These are phyloP conservation scores for Cynaeus angustus DNA, from an alignment of 2,888 invertebrate genomes.

Conservation along the genomic window DNA sequence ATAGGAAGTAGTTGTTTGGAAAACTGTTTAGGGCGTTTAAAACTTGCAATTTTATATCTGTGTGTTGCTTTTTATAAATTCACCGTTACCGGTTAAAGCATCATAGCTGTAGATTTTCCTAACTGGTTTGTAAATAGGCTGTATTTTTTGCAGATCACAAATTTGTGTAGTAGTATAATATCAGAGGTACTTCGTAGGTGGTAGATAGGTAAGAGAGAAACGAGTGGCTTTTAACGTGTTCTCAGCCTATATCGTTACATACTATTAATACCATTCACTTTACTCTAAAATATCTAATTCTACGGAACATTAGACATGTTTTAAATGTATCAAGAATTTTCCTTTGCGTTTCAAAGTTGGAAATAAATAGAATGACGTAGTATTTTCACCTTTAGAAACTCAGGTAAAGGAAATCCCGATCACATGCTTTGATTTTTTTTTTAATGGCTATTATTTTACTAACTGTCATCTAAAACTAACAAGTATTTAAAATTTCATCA, in stretches of 20 bases:
- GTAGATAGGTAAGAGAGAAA: conserved; percentile 39
- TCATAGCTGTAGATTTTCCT: background rate
- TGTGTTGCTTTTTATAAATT: background rate
- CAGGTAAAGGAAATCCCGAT: no score
- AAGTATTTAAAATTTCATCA: conserved; percentile 30
- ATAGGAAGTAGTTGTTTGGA: no score
- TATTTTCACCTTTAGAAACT: no score
- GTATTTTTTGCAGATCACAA: conserved; percentile 50
- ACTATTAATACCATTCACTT: conserved; percentile 21
- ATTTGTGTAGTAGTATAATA: conserved; percentile 49
- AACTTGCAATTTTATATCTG: background rate
- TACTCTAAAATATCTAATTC: conserved; percentile 28
- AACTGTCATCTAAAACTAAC: conserved; percentile 31
- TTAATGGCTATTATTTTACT: no score
- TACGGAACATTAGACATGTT: background rate
- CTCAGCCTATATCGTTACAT: conserved; percentile 12
- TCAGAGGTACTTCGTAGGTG: conserved; percentile 39
- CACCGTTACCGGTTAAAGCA: background rate
- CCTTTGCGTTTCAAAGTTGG: no score
- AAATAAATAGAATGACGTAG: no score
- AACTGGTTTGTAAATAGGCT: conserved; percentile 31
- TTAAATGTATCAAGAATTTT: no score
- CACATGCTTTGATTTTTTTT: no score
- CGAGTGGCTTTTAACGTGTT: conserved; percentile 40
- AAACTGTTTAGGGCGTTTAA: no score